Conservation (phyloP, 2,888 invertebrate genomes). For the Hyposoter dolosus region DNA sequence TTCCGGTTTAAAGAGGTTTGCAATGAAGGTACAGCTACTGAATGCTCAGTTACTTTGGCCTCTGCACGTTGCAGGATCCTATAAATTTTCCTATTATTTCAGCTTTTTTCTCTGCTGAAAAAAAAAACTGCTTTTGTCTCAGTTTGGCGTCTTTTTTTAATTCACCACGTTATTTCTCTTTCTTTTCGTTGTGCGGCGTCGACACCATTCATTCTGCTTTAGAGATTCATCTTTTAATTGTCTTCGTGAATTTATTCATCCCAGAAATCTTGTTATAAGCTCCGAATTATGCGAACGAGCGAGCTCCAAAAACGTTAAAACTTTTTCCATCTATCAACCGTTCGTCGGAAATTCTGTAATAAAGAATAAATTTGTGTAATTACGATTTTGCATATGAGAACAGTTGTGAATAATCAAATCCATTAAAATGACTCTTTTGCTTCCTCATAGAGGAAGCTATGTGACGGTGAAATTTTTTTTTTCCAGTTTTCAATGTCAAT, state of each 20-base stretch:
- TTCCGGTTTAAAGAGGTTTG: slow-evolving; percentile 43
- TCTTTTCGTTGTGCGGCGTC: neutral
- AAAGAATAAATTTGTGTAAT: neutral
- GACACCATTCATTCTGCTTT: neutral
- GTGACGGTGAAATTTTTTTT: too few species aligned
- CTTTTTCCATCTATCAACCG: neutral
- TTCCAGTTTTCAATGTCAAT: too few species aligned
- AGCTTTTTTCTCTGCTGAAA: neutral
- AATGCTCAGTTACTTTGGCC: slow-evolving; percentile 39
- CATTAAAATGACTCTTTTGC: neutral
- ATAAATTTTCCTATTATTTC: slow-evolving; percentile 50
- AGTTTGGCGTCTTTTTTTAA: neutral
- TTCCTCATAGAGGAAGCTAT: too few species aligned
- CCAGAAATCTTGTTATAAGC: neutral
- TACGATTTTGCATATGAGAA: neutral
- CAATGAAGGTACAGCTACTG: slow-evolving; percentile 3
- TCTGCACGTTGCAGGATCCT: slow-evolving; percentile 18
- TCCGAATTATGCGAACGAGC: neutral
- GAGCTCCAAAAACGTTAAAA: neutral
- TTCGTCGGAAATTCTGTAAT: neutral
- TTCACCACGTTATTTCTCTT: neutral
- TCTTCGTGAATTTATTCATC: neutral
- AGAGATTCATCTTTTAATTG: neutral
- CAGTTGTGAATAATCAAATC: neutral
- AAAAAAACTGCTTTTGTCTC: neutral